Conservation (phyloP, 2,797 vertebrate species). For the Anomalospiza imberbis region DNA sequence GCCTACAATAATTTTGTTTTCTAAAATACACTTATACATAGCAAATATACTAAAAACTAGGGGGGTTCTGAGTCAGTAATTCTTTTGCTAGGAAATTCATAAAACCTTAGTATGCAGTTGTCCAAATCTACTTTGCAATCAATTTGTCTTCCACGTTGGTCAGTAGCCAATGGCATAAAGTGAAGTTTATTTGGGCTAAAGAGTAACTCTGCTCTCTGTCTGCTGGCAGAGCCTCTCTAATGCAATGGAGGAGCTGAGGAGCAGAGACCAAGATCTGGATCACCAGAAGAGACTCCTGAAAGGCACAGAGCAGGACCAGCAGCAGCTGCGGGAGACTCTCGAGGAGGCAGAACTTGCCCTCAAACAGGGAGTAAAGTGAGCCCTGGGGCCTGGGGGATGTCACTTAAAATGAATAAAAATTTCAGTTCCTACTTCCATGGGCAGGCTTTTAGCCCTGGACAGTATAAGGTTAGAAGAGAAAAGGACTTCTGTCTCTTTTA, state of each 20-base stretch:
- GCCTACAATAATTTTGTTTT: background rate
- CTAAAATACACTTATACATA: background rate
- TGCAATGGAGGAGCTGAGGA: constrained; percentile 78
- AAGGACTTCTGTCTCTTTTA: constrained; percentile 77
- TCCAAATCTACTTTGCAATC: constrained; percentile 62
- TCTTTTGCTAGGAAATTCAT: constrained; percentile 59
- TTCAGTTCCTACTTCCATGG: constrained; percentile 89
- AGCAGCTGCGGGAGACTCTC: constrained; percentile 76
- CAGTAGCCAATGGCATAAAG: constrained; percentile 75
- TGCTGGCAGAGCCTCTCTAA: constrained; percentile 79
- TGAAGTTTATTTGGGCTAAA: constrained; percentile 75
- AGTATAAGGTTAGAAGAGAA: constrained; percentile 78
- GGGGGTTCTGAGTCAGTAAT: constrained; percentile 16
- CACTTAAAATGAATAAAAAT: constrained; percentile 90
- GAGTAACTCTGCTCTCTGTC: constrained; percentile 72
- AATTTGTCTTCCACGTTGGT: constrained; percentile 67
- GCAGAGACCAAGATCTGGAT: constrained; percentile 84
- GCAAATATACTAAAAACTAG: background rate
- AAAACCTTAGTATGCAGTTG: constrained; percentile 40
- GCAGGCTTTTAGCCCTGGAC: background rate
- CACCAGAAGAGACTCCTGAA: constrained; percentile 83
- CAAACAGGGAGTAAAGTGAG: constrained; percentile 82
- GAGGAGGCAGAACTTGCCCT: constrained; percentile 76
- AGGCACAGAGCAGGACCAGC: constrained; percentile 81
- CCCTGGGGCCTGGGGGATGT: constrained; percentile 80